Base-by-base conservation (phyloP, 2,888 invertebrate species). In the Tinea trinotella region DNA sequence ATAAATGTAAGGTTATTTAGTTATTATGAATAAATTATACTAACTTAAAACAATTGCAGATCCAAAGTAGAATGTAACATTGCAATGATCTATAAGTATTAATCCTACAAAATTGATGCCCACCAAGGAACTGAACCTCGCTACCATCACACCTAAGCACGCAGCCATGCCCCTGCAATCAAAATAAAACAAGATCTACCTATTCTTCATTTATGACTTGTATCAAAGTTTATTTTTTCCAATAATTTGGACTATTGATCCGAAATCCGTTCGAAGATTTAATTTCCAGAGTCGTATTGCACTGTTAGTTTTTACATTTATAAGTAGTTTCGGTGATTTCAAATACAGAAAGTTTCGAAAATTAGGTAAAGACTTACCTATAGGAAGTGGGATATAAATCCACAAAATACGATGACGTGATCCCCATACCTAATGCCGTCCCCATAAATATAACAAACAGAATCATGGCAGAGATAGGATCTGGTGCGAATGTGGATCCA, bases 81-180 rank as follows among this genome's bases (percentile, higher is more conserved):
- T 46, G 55, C 75, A 74, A 55, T 70, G 60, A 0, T 66, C 54
- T 61, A 65, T 62, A 52, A 83, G 75, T 55, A 70, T 67, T 0
- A 64, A 64, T 48, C 81, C 77, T 36, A 81, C 66, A 17, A 76
- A 59, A 61, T 78, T 81, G 61, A 79, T 81, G 53, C 81, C 81
- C 0, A 74, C 65, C 62, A 83, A 78, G 6, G 80, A 78, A 57
- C 82, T 82, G 52, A 80, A 65, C 0, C 82, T 61, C 0, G 80
- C 82, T 60, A 82, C 81, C 78, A 82, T 78, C 79, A 83, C 80
- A n/a, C 81, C 81, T 4, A 83, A 59, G 49, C 82, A 82, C 1
- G 81, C 80, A 53, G 80, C 74, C 82, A 82, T 82, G 1, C 80
- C 82, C 55, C 82, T 83, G 66, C 18, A 55, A 53, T 56, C n/a